These are phyloP conservation scores for Salvator merianae DNA, from an alignment of 2,113 vertebrate genomes.

Conservation along the genomic window DNA sequence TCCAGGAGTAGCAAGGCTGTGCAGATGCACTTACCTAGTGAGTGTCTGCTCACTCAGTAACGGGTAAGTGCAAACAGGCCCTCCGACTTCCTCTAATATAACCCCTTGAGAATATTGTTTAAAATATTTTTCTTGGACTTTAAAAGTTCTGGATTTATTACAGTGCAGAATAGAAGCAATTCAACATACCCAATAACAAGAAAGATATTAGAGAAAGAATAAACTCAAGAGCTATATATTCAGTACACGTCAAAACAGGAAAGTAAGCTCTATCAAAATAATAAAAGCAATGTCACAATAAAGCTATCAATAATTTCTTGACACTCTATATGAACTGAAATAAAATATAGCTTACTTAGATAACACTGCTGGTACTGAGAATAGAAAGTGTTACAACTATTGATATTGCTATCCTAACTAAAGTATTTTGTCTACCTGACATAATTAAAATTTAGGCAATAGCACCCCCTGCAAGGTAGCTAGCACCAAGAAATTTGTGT, in stretches of 20 bases:
- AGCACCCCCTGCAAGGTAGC: not conserved
- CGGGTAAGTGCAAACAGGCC: no score
- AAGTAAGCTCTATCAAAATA: not conserved
- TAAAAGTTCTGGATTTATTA: no score
- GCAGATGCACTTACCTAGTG: no score
- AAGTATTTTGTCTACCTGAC: not conserved
- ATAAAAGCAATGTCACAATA: not conserved
- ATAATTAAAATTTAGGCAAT: not conserved
- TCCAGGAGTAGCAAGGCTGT: no score
- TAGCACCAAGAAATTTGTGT: no score
- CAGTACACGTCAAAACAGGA: not conserved
- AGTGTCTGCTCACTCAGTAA: no score
- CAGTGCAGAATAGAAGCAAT: not conserved
- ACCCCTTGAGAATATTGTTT: no score
- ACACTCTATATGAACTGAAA: not conserved
- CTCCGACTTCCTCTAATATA: no score
- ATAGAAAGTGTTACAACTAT: not conserved
- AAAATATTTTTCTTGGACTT: no score
- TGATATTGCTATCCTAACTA: slow-evolving; percentile 1
- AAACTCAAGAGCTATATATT: not conserved
- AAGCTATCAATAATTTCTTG: not conserved
- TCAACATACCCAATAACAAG: not conserved
- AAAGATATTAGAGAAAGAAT: not conserved
- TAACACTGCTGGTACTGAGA: not conserved
- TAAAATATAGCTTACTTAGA: not conserved